A percentile compares a stretch with the other conserved stretches of the same genome.
These are phyloP conservation scores for Mesocentrotus franciscanus DNA, from an alignment of 53 echinoderm and acorn worm species.

Conservation along the genomic window DNA sequence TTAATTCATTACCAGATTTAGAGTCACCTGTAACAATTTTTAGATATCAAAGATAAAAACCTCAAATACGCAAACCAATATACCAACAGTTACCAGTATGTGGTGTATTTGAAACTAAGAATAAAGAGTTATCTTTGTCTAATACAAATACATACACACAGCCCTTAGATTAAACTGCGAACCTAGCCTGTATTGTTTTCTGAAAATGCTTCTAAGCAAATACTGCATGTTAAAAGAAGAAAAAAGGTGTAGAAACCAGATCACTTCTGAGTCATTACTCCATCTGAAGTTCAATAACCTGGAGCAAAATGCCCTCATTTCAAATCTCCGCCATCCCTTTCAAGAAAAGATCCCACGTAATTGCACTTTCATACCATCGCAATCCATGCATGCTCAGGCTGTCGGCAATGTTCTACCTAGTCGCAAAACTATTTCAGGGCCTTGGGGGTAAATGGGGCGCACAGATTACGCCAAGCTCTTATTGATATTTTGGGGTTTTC, in stretches of 20 bases:
- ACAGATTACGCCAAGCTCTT: constrained; percentile 12
- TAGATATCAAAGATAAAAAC: not conserved
- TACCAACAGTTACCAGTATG: not conserved
- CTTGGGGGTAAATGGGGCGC: constrained; percentile 38
- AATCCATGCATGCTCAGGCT: not conserved
- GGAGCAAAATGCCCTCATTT: constrained; percentile 41
- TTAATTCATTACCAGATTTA: not conserved
- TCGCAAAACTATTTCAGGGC: constrained; percentile 43
- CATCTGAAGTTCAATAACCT: constrained; percentile 47
- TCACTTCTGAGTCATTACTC: constrained; percentile 48
- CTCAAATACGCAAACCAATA: not conserved
- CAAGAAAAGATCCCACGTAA: constrained; percentile 39
- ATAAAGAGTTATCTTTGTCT: not conserved
- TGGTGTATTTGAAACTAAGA: not conserved
- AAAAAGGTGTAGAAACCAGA: constrained; percentile 27
- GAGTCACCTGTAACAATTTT: not conserved
- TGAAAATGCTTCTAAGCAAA: constrained; percentile 6
- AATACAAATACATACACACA: too few species aligned
- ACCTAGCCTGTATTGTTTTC: not conserved
- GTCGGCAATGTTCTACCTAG: constrained; percentile 16
- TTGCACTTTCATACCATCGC: constrained; percentile 53
- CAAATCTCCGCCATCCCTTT: constrained; percentile 21
- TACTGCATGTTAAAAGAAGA: not conserved
- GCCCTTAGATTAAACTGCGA: not conserved
- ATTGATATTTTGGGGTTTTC: constrained; percentile 47